Base-by-base conservation (phyloP, 2,113 vertebrate species). In the Caranx melampygus region DNA sequence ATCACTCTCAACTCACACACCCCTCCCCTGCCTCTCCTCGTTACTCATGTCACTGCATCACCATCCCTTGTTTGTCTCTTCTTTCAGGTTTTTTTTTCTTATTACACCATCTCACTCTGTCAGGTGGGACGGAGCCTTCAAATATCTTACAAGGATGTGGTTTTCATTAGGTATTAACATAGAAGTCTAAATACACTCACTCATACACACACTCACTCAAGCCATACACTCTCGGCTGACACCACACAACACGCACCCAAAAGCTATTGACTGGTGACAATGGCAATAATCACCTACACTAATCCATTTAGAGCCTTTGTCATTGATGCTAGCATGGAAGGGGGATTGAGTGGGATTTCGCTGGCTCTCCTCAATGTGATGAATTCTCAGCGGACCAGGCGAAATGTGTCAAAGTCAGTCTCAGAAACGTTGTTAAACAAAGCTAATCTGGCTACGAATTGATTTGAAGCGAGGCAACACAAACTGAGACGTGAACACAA, bases 221-320 rank as follows among this genome's bases (percentile, higher is more conserved):
- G 18, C 2, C 3, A 13, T 33, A 60, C 55, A 63, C 65, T 81
- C 66, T 63, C 54, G 49, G 66, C 54, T 52, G 16, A 77, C 72
- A 70, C 70, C 66, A 82, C 79, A 93, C 80, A 90, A 82, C 84
- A 69, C 7, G 68, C 44, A 81, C 86, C 72, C 73, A 72, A 78
- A 86, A 86, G 68, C 80, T 68, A 83, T 84, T 83, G 87, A 87
- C 72, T 79, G 74, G 79, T 88, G 87, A 92, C 92, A 92, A 90
- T 89, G 82, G 82, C 87, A 91, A 92, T 92, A 92, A 94, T 95
- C 84, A 88, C 85, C 91, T 90, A 77, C 87, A 75, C 90, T 94
- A 93, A 94, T 94, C 92, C 92, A 90, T 92, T 93, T 93, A 93
- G 86, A 85, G 88, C 52, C 80, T 92, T 93, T 93, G 91, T 94